Conservation (phyloP, 35 echinoderm and acorn worm species). For the Diadema setosum region DNA sequence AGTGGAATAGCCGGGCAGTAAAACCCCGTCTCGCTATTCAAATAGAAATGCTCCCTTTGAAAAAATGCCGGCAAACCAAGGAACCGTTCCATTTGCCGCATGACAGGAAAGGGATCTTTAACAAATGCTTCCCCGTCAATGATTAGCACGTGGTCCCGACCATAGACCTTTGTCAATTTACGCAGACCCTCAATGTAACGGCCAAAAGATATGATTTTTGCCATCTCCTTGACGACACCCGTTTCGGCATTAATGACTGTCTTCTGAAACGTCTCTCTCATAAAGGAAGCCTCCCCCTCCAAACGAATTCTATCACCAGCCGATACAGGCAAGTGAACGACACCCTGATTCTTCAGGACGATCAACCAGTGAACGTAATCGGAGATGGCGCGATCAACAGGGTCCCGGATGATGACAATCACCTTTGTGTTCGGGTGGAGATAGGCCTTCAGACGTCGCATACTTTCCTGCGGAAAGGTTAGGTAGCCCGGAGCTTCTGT, state of each 20-base stretch:
- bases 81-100: not conserved
- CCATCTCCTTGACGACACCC: not conserved
- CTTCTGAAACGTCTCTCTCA: not conserved
- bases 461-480: no score
- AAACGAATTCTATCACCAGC: not conserved
- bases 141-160: not conserved
- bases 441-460: not conserved
- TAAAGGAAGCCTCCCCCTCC: not conserved
- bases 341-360: no score
- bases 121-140: not conserved
- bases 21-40: not conserved
- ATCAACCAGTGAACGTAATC: conserved; percentile 14
- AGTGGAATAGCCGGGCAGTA: not conserved
- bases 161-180: not conserved
- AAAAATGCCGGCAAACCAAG: not conserved
- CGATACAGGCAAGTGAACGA: no score
- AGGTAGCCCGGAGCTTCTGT: not conserved
- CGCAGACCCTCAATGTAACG: not conserved
- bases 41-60: not conserved
- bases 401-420: conserved; percentile 35
- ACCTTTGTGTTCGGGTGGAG: not conserved
- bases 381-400: not conserved
- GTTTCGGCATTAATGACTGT: not conserved
- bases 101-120: not conserved
- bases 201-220: not conserved